These are phyloP conservation scores for Astropecten irregularis DNA, from an alignment of 53 echinoderm and acorn worm genomes.

Conservation along the genomic window DNA sequence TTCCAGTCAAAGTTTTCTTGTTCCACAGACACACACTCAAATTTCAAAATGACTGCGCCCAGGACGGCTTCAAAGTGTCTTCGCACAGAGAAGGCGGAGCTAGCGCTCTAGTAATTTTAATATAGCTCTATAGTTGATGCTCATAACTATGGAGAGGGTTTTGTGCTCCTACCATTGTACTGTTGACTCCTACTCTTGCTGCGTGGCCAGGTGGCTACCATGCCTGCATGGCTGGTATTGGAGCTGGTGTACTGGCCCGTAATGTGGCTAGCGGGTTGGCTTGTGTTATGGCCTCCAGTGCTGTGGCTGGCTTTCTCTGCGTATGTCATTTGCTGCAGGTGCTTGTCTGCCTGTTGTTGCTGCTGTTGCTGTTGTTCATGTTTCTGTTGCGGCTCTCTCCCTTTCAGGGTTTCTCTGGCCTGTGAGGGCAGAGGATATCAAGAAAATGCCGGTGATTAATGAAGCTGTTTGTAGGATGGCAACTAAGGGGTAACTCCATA, in stretches of 20 bases:
- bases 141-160: too few species aligned
- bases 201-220: constrained; percentile 29
- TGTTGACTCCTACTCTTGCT: constrained; percentile 39
- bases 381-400: constrained; percentile 16
- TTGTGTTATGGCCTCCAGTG: not conserved
- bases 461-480: not conserved
- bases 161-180: constrained; percentile 20
- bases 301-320: constrained; percentile 30
- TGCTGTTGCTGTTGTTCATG: constrained; percentile 14
- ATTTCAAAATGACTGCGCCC: too few species aligned
- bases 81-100: too few species aligned
- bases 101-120: too few species aligned
- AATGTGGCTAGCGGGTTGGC: not conserved
- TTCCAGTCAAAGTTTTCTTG: too few species aligned
- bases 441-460: not conserved
- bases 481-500: too few species aligned
- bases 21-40: too few species aligned
- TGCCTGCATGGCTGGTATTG: not conserved
- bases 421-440: not conserved
- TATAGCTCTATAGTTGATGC: too few species aligned
- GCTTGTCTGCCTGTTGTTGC: not conserved
- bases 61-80: too few species aligned
- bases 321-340: constrained; percentile 7
- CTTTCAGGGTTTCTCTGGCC: constrained; percentile 14
- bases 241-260: not conserved